A percentile compares a stretch with the other conserved stretches of the same genome.
Conservation (phyloP, 2,113 vertebrate genomes). For the Cavia porcellus region DNA sequence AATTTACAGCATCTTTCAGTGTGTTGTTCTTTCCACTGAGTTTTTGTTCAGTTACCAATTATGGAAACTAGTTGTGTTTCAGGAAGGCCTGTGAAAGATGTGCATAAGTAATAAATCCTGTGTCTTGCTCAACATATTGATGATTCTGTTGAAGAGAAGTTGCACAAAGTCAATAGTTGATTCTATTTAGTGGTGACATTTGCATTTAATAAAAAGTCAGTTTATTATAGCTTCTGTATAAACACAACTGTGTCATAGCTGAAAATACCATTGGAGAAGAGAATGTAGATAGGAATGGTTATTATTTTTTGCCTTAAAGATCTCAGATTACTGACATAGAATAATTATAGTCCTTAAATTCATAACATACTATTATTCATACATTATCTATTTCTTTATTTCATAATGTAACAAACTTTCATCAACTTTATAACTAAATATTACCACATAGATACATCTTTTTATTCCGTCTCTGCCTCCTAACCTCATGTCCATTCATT, state of each 20-base stretch:
- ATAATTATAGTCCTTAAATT: not conserved
- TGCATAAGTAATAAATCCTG: slow-evolving; percentile 53
- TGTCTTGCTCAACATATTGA: slow-evolving; percentile 15
- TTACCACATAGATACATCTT: not conserved
- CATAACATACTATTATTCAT: not conserved
- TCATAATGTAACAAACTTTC: not conserved
- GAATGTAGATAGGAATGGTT: not conserved
- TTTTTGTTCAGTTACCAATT: slow-evolving; percentile 70
- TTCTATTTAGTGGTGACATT: slow-evolving; percentile 73
- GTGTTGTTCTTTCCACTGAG: slow-evolving; percentile 17
- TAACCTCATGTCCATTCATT: not conserved
- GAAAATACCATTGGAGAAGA: not conserved
- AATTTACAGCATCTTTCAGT: slow-evolving; percentile 52
- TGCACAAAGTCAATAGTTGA: slow-evolving; percentile 70
- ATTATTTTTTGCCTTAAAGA: slow-evolving; percentile 37
- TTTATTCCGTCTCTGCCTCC: not conserved
- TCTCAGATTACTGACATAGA: slow-evolving; percentile 17
- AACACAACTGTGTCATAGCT: slow-evolving; percentile 45
- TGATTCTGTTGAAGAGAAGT: slow-evolving; percentile 63
- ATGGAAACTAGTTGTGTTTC: slow-evolving; percentile 54
- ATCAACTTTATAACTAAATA: slow-evolving; percentile 9
- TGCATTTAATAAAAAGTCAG: slow-evolving; percentile 79
- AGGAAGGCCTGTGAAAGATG: slow-evolving; percentile 48
- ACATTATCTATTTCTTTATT: not conserved
- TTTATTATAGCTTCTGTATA: slow-evolving; percentile 64